A percentile compares a stretch with the other conserved stretches of the same genome.
phyloP scores from a whole-genome alignment of 2,888 invertebrate species.

The Lycaena phlaeas region DNA sequence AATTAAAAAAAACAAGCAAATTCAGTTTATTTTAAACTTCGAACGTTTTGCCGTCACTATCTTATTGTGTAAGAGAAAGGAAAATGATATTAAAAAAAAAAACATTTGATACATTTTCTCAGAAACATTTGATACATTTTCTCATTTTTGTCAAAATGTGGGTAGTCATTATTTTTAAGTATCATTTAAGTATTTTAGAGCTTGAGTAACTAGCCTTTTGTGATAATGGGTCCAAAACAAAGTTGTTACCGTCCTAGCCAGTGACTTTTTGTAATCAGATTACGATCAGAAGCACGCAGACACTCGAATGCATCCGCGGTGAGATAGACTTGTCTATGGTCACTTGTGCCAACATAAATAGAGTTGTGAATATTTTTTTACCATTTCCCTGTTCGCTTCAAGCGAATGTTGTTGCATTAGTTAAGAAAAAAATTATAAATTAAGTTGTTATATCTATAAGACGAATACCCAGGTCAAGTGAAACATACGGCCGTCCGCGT shows the following conservation, averaged over 20 bases:
- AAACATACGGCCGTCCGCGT: constrained; percentile 31
- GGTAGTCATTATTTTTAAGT: constrained; percentile 27
- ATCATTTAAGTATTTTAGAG: constrained; percentile 61
- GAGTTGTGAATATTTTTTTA: constrained; percentile 40
- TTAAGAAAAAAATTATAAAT: constrained; percentile 34
- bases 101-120: too few species aligned
- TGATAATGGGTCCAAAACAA: constrained; percentile 31
- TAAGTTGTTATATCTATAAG: constrained; percentile 41
- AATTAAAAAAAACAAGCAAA: too few species aligned
- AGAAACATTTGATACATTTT: too few species aligned
- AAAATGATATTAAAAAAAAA: too few species aligned
- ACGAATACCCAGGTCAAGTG: constrained; percentile 49
- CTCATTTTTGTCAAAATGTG: not conserved
- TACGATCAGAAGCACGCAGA: not conserved
- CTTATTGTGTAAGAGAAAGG: too few species aligned
- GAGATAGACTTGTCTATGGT: not conserved
- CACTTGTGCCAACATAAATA: constrained; percentile 23
- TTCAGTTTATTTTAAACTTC: too few species aligned
- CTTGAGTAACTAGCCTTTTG: constrained; percentile 32
- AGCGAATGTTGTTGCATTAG: constrained; percentile 45
- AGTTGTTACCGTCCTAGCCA: constrained; percentile 54
- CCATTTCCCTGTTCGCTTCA: constrained; percentile 41
- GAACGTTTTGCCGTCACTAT: too few species aligned
- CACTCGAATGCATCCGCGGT: not conserved
- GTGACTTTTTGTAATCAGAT: constrained; percentile 31